phyloP scores from a whole-genome alignment of 2,888 invertebrate genomes.

The Plebejus melissa region DNA sequence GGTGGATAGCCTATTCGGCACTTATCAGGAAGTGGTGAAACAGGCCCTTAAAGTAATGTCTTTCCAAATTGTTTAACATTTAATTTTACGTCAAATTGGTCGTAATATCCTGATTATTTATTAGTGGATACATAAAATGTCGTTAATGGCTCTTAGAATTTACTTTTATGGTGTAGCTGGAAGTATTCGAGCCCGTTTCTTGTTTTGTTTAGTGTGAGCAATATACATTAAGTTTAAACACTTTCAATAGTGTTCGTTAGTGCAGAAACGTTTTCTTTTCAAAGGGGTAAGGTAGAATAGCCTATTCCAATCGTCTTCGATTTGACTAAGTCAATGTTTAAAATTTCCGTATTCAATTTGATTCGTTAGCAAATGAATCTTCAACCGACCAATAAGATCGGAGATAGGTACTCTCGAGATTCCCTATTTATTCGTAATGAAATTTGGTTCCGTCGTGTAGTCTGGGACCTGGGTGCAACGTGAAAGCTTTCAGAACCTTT shows the following conservation, averaged over 20 bases:
- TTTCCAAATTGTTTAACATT: background rate
- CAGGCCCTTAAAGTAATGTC: background rate
- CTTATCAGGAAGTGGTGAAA: too few species aligned
- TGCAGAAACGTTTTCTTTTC: background rate
- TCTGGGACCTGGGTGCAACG: background rate
- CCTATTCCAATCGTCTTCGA: background rate
- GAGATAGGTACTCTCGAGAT: background rate
- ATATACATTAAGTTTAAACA: slow-evolving; percentile 1
- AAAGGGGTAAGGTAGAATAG: background rate
- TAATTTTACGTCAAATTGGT: background rate
- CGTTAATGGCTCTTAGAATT: slow-evolving; percentile 8
- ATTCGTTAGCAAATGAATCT: background rate
- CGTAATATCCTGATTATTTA: slow-evolving; percentile 10
- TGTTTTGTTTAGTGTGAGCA: background rate
- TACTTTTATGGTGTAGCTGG: background rate
- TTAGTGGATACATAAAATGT: background rate
- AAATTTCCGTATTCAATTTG: background rate
- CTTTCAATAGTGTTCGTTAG: background rate
- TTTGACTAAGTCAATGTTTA: background rate
- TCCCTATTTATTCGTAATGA: slow-evolving; percentile 11
- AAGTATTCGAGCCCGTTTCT: background rate
- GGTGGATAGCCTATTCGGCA: too few species aligned
- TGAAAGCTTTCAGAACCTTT: slow-evolving; percentile 22
- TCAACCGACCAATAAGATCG: background rate
- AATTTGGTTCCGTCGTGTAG: slow-evolving; percentile 19